Evolutionary conservation across 2,888 invertebrate genomes (phyloP).

Genomic region (Elysia crispata): DNA sequence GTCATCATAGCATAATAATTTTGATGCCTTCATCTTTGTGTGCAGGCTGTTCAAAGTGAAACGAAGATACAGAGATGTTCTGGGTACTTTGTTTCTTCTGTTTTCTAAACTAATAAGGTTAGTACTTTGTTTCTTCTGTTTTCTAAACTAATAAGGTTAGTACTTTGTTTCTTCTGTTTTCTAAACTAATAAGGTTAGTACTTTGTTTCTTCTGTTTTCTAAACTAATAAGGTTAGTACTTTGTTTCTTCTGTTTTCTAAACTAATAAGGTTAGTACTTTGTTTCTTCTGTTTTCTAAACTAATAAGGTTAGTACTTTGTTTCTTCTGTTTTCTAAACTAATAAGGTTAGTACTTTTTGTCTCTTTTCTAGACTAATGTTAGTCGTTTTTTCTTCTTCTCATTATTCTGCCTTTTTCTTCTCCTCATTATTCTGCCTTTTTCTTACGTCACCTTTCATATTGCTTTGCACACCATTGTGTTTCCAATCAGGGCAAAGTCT

Average conservation of each 20-base stretch:
- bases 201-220: constrained; percentile 88
- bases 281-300: constrained; percentile 87
- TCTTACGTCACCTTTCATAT: no score
- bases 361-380: constrained; percentile 87
- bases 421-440: no score
- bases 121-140: no score
- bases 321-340: constrained; percentile 89
- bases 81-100: constrained; percentile 88
- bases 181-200: constrained; percentile 87
- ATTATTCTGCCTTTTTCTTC: no score
- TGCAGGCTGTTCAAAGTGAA: constrained; percentile 84
- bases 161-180: constrained; percentile 87
- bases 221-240: constrained; percentile 87
- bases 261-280: constrained; percentile 87
- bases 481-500: no score
- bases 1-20: no score
- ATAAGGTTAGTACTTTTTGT: constrained; percentile 88
- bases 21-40: background rate
- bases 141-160: constrained; percentile 87
- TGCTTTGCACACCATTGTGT: no score
- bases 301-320: constrained; percentile 87
- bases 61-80: constrained; percentile 89
- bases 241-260: constrained; percentile 88
- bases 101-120: constrained; percentile 87
- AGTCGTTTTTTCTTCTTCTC: no score